Evolutionary conservation across 2,888 invertebrate genomes (phyloP), one percentile per base, ranked within the genome.

Genomic region (Sminthurides aquaticus): DNA sequence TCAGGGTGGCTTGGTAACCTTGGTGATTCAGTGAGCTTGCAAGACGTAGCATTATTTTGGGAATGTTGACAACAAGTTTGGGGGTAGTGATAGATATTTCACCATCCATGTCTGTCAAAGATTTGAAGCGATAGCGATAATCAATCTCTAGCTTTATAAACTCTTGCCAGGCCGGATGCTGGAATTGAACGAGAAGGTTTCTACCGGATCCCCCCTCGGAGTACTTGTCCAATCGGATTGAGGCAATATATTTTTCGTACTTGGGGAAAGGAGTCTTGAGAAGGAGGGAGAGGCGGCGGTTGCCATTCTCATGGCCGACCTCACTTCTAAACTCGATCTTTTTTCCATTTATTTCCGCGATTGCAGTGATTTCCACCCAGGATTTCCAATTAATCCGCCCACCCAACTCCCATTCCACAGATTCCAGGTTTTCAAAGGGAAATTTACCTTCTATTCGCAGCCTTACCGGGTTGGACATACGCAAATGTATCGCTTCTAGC

Each of bases 181-280:
- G 69, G 3, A 76, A 64, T 56, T 75, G 71, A 18, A 71, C 69
- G n/a, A 75, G 72, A 57, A 74, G 67, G 25, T 67, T 76, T 54
- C 73, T 70, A 18, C 75, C 73, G 43, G 64, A 54, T 15, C 74
- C 73, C 8, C 71, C 72, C 62, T 71, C 69, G 49, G 72, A 66
- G 57, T 71, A 75, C 24, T 69, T 73, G 63, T 76, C 68, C 54
- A 72, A 62, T 34, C 71, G 65, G 25, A 74, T 65, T 0, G 69
- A 67, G 26, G 73, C 67, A 3, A 69, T 70, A 60, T 68, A 74
- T 20, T 71, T 72, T 66, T 76, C 75, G 58, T 73, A 75, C 15
- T 64, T 52, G n/a, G 61, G 48, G 60, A 76, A 75, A 15, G 76
- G 76, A 15, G 76, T 76, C 1, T 49, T 60, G 1, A 76, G 65